Conservation (phyloP, 2,888 invertebrate species). For the Plebejus argus region DNA sequence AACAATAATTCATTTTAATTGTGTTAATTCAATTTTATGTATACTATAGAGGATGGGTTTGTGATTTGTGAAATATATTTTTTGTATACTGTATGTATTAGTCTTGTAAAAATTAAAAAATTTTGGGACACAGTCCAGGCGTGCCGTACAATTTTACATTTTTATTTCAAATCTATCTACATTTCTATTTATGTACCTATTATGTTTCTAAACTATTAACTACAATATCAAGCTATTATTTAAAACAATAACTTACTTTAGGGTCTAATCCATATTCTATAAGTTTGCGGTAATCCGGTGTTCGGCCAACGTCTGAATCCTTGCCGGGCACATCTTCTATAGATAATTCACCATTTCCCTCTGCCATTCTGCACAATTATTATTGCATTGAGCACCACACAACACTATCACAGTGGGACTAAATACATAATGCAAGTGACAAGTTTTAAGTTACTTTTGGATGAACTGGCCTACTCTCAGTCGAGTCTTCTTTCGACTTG, state of each 20-base stretch:
- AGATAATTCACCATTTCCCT: slow-evolving; percentile 92
- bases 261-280: slow-evolving; percentile 97
- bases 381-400: slow-evolving; percentile 67
- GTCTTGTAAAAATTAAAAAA: neutral
- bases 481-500: slow-evolving; percentile 57
- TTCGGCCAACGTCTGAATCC: slow-evolving; percentile 85
- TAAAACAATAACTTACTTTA: slow-evolving; percentile 81
- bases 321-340: slow-evolving; percentile 86
- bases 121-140: neutral
- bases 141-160: neutral
- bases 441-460: slow-evolving; percentile 49
- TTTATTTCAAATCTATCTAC: neutral
- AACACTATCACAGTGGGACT: slow-evolving; percentile 56
- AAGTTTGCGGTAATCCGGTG: slow-evolving; percentile 96
- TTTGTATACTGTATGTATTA: neutral
- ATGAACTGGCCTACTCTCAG: slow-evolving; percentile 46
- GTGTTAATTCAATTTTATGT: neutral
- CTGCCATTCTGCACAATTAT: slow-evolving; percentile 87
- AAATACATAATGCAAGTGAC: slow-evolving; percentile 43
- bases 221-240: neutral
- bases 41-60: neutral
- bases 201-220: neutral
- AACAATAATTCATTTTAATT: neutral
- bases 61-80: too few relatives aligned
- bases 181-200: neutral